Evolutionary conservation across 2,888 invertebrate species (phyloP), one percentile per base, ranked within the genome.

Genomic region (Heteromyza rotundicornis): DNA sequence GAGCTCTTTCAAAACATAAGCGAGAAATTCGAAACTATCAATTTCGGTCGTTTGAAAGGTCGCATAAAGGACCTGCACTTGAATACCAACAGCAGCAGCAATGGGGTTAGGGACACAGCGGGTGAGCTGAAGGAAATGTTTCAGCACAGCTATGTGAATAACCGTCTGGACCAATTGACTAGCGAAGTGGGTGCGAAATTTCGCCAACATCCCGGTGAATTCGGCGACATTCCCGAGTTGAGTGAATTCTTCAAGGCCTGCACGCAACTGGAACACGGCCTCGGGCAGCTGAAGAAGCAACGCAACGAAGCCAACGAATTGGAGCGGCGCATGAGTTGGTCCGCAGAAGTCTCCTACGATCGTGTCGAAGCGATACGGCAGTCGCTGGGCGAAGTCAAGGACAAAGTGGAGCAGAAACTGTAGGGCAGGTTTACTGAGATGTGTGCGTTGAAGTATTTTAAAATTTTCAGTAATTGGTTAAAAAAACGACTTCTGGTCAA

Each of bases 141-240:
- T 47, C 73, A 80, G 8, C 66, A 74, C 8, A 74, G 74, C 19
- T 76, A 66, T 8, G 44, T 69, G 7, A 60, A 76, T 5, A 76
- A 78, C 52, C 68, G 73, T 3, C 57, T 82, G 16, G 64, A 72
- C 16, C 74, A 74, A 8, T 59, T 82, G 2, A 77, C 80, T 0
- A 53, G 67, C 14, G 68, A 77, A 40, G 75, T 80, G 51, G 68
- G 70, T 14, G 57, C 68, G 2, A 76, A 72, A 27, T 79, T 82
- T 59, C 72, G 75, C 0, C 71, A 74, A 2, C 80, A 81, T 69
- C 75, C 81, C 1, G 82, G 81, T 0, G 82, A 82, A 51, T 81
- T 82, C 57, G 80, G 76, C 0, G 76, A 80, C 24, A 82, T 82
- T 49, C 81, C 81, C 0, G 82, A 82, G 58, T 44, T 82, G 50